Evolutionary conservation across 2,113 vertebrate genomes (phyloP).

Genomic region (Phaetusa simplex): DNA sequence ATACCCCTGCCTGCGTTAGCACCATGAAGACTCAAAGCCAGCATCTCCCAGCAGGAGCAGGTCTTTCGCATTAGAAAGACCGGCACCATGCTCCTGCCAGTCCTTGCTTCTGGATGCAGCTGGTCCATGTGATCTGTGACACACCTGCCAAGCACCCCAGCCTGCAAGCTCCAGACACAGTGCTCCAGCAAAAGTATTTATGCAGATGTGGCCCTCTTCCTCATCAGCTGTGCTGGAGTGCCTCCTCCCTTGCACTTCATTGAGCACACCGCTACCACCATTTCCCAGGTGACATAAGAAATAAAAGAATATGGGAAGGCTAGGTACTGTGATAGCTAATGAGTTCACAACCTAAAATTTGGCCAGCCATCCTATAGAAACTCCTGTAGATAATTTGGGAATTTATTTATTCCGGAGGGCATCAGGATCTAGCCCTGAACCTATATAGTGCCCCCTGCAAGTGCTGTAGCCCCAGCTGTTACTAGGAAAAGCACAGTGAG

Average conservation of each 20-base stretch:
- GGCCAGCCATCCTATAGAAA: neutral
- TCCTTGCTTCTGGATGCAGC: neutral
- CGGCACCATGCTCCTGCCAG: neutral
- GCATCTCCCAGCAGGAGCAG: neutral
- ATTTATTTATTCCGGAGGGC: neutral
- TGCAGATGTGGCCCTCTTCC: neutral
- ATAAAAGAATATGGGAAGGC: neutral
- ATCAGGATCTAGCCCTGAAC: neutral
- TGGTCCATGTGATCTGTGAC: neutral
- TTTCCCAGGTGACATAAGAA: neutral
- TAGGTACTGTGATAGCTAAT: fast-evolving
- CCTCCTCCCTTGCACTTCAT: neutral
- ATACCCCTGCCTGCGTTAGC: neutral
- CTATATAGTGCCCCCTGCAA: neutral
- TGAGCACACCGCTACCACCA: neutral
- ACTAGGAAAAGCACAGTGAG: neutral
- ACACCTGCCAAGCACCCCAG: neutral
- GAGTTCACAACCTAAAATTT: neutral
- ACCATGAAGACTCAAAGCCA: neutral
- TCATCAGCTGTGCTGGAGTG: neutral
- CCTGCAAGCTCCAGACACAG: neutral
- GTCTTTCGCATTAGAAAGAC: neutral
- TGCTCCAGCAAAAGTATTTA: neutral
- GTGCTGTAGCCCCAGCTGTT: neutral
- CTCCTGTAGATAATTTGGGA: neutral